phyloP scores from a whole-genome alignment of 1,140 invertebrate species.

The Hycleus phaleratus region DNA sequence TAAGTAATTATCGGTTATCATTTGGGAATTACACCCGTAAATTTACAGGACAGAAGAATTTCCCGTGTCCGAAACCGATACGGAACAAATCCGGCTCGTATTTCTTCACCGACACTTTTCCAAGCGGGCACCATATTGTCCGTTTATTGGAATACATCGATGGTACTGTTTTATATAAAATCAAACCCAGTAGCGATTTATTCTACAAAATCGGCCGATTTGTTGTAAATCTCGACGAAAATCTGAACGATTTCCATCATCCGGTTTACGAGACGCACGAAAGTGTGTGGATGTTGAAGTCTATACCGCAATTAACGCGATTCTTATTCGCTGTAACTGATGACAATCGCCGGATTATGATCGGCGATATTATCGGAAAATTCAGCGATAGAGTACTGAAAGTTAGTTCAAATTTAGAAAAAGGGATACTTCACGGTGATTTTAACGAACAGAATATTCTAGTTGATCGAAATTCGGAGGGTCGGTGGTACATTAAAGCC shows the following conservation, averaged over 20 bases:
- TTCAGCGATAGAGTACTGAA: conserved; percentile 60
- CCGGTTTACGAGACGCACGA: conserved; percentile 55
- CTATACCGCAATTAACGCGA: conserved; percentile 57
- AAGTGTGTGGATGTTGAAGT: conserved; percentile 64
- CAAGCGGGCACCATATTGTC: conserved; percentile 53
- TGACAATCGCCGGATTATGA: conserved; percentile 47
- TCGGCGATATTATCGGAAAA: conserved; percentile 54
- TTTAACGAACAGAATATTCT: conserved; percentile 85
- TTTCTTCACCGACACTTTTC: conserved; percentile 50
- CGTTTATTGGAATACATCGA: conserved; percentile 65
- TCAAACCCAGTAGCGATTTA: conserved; percentile 49
- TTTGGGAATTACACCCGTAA: not conserved
- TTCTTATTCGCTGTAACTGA: conserved; percentile 63
- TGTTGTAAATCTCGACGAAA: conserved; percentile 56
- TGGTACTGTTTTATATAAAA: conserved; percentile 57
- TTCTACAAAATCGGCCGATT: conserved; percentile 64
- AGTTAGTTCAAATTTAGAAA: conserved; percentile 48
- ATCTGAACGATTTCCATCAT: conserved; percentile 62
- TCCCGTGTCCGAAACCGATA: conserved; percentile 60
- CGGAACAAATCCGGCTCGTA: conserved; percentile 55
- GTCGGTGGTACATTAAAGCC: conserved; percentile 47
- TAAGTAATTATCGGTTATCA: conserved; percentile 33
- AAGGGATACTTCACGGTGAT: conserved; percentile 81
- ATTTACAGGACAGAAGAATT: conserved; percentile 44
- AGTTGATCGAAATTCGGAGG: conserved; percentile 42